Evolutionary conservation across 2,797 vertebrate genomes (phyloP).

Genomic region (Xiphorhynchus erythropygius): DNA sequence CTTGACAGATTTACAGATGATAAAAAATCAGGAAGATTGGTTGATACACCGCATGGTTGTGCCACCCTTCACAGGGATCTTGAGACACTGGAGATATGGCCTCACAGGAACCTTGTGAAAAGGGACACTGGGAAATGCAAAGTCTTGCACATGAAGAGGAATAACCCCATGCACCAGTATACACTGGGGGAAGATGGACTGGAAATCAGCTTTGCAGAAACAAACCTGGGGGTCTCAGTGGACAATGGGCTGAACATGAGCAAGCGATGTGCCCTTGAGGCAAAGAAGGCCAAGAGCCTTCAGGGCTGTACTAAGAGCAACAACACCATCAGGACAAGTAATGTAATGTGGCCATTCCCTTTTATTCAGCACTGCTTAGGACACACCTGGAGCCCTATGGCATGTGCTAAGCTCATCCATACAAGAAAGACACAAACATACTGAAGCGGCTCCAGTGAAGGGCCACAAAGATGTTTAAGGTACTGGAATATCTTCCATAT

Average conservation of each 20-base stretch:
- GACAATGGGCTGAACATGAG: background rate
- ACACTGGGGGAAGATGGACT: fast-evolving
- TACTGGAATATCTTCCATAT: background rate
- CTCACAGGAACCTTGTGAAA: background rate
- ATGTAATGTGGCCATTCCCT: background rate
- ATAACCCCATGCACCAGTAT: background rate
- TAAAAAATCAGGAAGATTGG: background rate
- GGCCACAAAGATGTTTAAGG: background rate
- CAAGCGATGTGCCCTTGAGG: fast-evolving
- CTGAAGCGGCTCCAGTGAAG: background rate
- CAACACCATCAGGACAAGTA: background rate
- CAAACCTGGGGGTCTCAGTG: background rate
- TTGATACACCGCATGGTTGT: background rate
- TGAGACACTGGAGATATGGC: background rate
- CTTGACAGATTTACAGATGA: background rate
- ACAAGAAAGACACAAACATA: background rate
- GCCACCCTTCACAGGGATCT: background rate
- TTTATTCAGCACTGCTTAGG: background rate
- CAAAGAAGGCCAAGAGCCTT: background rate
- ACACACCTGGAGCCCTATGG: background rate
- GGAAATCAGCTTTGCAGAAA: background rate
- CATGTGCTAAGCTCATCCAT: background rate
- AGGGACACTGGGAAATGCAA: background rate
- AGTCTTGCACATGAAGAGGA: background rate
- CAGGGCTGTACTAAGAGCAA: background rate